A percentile compares a stretch with the other conserved stretches of the same genome.
These are phyloP conservation scores for Castor canadensis DNA, from an alignment of 2,113 vertebrate genomes.

Conservation along the genomic window DNA sequence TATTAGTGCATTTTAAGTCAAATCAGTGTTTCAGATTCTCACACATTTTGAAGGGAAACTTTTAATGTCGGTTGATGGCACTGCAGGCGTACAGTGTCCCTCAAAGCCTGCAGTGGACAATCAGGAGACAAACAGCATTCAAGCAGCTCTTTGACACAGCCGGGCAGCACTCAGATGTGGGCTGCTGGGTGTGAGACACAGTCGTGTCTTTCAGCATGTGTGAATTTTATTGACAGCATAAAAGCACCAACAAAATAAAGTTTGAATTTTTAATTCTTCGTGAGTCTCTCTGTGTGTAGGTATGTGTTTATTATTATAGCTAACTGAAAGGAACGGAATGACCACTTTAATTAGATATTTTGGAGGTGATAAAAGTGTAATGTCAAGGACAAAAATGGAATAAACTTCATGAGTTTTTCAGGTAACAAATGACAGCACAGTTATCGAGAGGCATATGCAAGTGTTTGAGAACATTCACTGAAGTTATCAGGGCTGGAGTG, in stretches of 20 bases:
- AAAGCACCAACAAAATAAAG: constrained; percentile 37
- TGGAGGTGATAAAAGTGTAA: constrained; percentile 46
- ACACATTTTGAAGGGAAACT: constrained; percentile 71
- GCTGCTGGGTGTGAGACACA: constrained; percentile 56
- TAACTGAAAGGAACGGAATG: constrained; percentile 56
- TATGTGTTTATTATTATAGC: constrained; percentile 39
- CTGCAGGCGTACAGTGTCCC: constrained; percentile 71
- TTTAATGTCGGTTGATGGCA: constrained; percentile 65
- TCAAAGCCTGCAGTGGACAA: constrained; percentile 73
- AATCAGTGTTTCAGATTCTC: constrained; percentile 67
- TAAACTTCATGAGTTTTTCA: constrained; percentile 73
- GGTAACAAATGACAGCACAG: constrained; percentile 64
- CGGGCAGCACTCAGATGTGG: constrained; percentile 46
- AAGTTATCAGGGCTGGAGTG: constrained; percentile 72
- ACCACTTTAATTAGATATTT: constrained; percentile 67
- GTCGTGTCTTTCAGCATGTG: constrained; percentile 58
- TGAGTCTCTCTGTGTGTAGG: background rate
- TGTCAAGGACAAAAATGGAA: background rate
- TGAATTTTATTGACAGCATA: constrained; percentile 65
- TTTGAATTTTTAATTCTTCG: constrained; percentile 74
- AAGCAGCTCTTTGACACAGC: constrained; percentile 70
- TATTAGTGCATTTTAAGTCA: constrained; percentile 62
- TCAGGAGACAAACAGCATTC: constrained; percentile 74
- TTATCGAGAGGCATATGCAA: constrained; percentile 64
- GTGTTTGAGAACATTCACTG: constrained; percentile 72